phyloP scores from a whole-genome alignment of 1,140 invertebrate species.

The Aethina tumida region DNA sequence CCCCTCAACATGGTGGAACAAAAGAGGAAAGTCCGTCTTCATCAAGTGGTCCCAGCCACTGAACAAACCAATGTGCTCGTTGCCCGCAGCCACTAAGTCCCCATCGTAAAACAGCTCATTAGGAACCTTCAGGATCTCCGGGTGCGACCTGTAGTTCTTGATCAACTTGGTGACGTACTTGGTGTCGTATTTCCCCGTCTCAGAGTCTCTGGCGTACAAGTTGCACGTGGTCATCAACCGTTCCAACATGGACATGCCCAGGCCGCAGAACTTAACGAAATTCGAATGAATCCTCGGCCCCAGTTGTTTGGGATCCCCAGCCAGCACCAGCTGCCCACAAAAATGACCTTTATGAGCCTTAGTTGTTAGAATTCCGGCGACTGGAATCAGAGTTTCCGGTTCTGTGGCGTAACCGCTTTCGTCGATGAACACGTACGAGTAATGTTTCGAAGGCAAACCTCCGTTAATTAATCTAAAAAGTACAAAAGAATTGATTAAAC shows the following conservation, averaged over 20 bases:
- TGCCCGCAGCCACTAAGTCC: conserved; percentile 41
- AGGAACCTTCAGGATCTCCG: conserved; percentile 62
- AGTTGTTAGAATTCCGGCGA: conserved; percentile 38
- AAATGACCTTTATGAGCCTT: conserved; percentile 34
- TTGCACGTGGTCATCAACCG: conserved; percentile 25
- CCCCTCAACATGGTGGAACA: conserved; percentile 75
- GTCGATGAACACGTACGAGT: conserved; percentile 81
- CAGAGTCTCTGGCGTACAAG: conserved; percentile 31
- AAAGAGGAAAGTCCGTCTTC: conserved; percentile 51
- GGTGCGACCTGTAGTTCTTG: conserved; percentile 71
- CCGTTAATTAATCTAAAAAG: conserved; percentile 28
- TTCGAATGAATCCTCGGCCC: conserved; percentile 70
- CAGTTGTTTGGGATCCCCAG: conserved; percentile 87
- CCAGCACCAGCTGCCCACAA: conserved; percentile 63
- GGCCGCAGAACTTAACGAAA: conserved; percentile 50
- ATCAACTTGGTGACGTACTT: conserved; percentile 60
- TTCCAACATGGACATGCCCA: conserved; percentile 28
- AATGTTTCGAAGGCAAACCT: conserved; percentile 61
- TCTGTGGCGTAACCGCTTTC: conserved; percentile 88
- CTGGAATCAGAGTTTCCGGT: conserved; percentile 73
- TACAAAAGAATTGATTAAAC: background rate
- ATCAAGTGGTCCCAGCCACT: conserved; percentile 32
- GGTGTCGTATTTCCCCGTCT: conserved; percentile 50
- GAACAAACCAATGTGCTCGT: conserved; percentile 16
- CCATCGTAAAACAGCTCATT: conserved; percentile 76